Conservation (phyloP, 2,113 vertebrate species). For the Gasterosteus nipponicus region DNA sequence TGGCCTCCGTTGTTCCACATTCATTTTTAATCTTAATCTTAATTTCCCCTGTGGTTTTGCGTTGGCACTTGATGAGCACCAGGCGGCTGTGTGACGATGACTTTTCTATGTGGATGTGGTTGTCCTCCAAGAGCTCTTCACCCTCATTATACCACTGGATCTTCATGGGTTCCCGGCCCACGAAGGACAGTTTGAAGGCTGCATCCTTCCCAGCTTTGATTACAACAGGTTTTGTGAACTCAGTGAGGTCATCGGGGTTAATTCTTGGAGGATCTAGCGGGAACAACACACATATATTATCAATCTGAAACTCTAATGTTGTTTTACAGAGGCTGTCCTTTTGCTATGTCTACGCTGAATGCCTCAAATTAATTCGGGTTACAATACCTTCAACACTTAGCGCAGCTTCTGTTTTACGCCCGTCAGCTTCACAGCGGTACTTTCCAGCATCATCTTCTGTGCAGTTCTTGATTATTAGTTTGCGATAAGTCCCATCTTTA, state of each 20-base stretch:
- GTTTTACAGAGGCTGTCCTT: not conserved
- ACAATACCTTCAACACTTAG: conserved; percentile 77
- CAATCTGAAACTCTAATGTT: not conserved
- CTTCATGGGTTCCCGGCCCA: conserved; percentile 84
- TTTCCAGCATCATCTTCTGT: conserved; percentile 84
- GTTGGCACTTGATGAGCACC: conserved; percentile 79
- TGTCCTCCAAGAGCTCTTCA: conserved; percentile 77
- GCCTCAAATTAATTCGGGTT: not conserved
- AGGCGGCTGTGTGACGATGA: conserved; percentile 77
- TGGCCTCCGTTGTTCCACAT: conserved; percentile 80
- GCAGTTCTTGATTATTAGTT: conserved; percentile 79
- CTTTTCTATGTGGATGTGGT: conserved; percentile 79
- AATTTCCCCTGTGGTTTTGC: conserved; percentile 86
- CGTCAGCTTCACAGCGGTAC: conserved; percentile 86
- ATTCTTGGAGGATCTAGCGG: conserved; percentile 86
- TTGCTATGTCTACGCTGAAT: not conserved
- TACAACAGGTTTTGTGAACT: conserved; percentile 79
- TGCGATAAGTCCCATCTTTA: conserved; percentile 82
- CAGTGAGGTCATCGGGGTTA: conserved; percentile 77
- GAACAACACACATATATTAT: conserved; percentile 2
- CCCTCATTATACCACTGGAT: conserved; percentile 86
- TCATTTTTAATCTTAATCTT: conserved; percentile 87
- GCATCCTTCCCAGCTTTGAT: conserved; percentile 84
- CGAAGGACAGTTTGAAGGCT: conserved; percentile 82
- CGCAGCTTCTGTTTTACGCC: conserved; percentile 80